These are phyloP conservation scores for Myiozetetes cayanensis DNA, from an alignment of 2,113 vertebrate species.

Conservation along the genomic window DNA sequence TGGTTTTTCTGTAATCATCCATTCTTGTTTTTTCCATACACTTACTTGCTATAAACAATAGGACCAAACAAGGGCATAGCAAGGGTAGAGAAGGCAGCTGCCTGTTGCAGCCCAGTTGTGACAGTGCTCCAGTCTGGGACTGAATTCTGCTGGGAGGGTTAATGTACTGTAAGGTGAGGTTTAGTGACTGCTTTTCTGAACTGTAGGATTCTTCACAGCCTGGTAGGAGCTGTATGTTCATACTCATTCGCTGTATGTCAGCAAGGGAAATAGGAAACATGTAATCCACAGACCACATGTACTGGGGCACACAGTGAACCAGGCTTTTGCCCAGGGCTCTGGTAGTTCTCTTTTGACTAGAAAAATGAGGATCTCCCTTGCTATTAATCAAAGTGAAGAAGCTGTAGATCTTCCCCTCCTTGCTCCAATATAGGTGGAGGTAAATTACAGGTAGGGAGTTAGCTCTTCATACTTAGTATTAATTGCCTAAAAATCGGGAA, in stretches of 20 bases:
- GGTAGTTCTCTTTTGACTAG: background rate
- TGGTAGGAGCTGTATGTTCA: background rate
- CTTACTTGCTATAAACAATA: background rate
- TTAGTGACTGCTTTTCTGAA: background rate
- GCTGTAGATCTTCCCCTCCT: background rate
- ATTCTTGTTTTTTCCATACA: background rate
- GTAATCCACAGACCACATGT: background rate
- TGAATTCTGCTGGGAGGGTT: background rate
- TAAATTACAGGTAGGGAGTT: background rate
- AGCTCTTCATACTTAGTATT: background rate
- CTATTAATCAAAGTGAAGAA: background rate
- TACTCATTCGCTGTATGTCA: background rate
- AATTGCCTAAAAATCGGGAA: background rate
- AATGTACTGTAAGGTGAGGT: background rate
- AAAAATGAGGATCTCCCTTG: background rate
- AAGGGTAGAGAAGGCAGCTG: background rate
- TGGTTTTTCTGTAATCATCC: background rate
- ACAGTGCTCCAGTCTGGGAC: background rate
- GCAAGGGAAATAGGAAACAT: background rate
- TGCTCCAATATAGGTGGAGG: background rate
- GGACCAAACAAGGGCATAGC: background rate
- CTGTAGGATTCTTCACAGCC: background rate
- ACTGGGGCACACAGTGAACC: background rate
- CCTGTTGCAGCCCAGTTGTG: background rate
- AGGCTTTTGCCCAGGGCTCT: background rate